Base-by-base conservation (phyloP, 2,797 vertebrate genomes). In the Meriones psammophilus region DNA sequence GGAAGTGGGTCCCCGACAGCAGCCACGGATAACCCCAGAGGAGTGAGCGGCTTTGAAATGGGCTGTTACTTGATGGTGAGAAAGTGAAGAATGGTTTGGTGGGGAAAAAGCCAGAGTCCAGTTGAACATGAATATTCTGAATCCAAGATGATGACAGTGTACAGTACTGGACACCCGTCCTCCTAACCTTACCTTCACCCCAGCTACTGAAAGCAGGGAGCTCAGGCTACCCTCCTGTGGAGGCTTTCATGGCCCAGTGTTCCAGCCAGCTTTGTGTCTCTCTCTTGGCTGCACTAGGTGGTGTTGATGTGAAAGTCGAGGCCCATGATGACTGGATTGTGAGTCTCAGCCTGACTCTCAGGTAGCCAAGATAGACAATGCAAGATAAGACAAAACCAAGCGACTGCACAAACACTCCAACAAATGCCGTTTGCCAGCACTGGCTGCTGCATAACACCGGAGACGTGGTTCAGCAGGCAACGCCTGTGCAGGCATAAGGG, bases 141-240 rank as follows among this genome's bases (percentile, higher is more conserved):
- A 33, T 6, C 28, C 42, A n/a, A 12, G 84, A 0, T 4, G 28
- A 24, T 13, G 1, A 0, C 24, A 42, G 13, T 0, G 0, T 1
- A 20, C 8, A 33, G 56, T 0, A 0, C 12, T 13, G 14, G 24
- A 26, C 0, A 3, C 30, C 10, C 3, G 12, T 22, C 17, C 28
- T 17, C 69, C 69, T 7, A 9, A 22, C 22, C 20, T 9, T 28
- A 24, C 22, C 56, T 30, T 5, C 20, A 58, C n/a, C 0, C 42
- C 42, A 20, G 20, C 18, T 12, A 0, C 7, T 1, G 0, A 0
- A 0, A 7, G 1, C 0, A 33, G 9, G 54, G 5, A 18, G 7
- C 39, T 5, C 3, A 1, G 4, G 30, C 10, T 1, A 4, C 7
- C 12, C 18, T 20, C 62, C 42, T 12, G 0, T 0, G 7, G 1